phyloP scores from a whole-genome alignment of 2,797 vertebrate species.

The Hippocampus kuda region DNA sequence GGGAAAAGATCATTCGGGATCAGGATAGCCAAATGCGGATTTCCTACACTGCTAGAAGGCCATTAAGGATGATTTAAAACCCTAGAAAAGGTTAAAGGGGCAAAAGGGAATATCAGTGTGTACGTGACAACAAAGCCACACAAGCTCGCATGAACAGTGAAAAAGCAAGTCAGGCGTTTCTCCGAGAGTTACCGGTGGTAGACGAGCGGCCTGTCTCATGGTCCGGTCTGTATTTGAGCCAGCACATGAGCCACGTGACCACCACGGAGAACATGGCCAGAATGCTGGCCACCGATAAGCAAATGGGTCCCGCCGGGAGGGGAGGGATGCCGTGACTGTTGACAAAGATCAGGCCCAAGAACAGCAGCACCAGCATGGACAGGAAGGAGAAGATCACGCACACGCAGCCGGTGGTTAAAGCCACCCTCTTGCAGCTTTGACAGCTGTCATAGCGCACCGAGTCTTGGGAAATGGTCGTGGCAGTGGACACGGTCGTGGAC shows the following conservation, averaged over 20 bases:
- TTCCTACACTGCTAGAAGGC: slow-evolving; percentile 56
- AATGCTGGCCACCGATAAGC: slow-evolving; percentile 86
- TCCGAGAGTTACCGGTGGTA: slow-evolving; percentile 61
- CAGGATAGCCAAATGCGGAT: slow-evolving; percentile 51
- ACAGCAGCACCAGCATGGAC: slow-evolving; percentile 88
- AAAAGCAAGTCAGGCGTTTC: slow-evolving; percentile 58
- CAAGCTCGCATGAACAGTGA: too few species aligned
- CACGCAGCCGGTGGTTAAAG: slow-evolving; percentile 85
- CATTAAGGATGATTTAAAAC: slow-evolving; percentile 43
- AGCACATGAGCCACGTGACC: slow-evolving; percentile 88
- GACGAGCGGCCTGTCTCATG: slow-evolving; percentile 61
- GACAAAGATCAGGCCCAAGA: slow-evolving; percentile 92
- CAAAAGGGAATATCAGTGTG: slow-evolving; percentile 16
- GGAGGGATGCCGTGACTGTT: slow-evolving; percentile 80
- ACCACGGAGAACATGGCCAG: slow-evolving; percentile 88
- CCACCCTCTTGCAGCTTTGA: slow-evolving; percentile 82
- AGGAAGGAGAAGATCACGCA: slow-evolving; percentile 90
- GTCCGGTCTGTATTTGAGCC: slow-evolving; percentile 87
- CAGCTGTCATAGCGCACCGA: slow-evolving; percentile 78
- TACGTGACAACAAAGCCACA: not conserved
- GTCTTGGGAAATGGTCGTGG: slow-evolving; percentile 73
- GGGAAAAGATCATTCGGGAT: slow-evolving; percentile 30
- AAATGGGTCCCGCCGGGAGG: slow-evolving; percentile 85
- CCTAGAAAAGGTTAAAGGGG: slow-evolving; percentile 51
- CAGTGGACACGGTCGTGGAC: slow-evolving; percentile 69